These are phyloP conservation scores for Wiebesia pumilae DNA, from an alignment of 1,140 invertebrate genomes.

Conservation along the genomic window DNA sequence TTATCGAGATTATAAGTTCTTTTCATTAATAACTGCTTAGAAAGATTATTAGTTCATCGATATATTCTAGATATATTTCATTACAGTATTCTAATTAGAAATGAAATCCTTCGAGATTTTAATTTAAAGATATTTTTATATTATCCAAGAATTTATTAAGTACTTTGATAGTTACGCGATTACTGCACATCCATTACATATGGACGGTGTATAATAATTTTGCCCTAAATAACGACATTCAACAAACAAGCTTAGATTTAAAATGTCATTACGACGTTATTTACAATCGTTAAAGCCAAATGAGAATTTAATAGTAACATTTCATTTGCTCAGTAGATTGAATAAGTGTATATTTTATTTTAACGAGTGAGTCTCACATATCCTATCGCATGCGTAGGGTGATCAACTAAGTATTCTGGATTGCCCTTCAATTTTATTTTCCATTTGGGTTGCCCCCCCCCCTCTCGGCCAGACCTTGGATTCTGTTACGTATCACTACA, in stretches of 20 bases:
- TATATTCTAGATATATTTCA: too few relatives aligned
- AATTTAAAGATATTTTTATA: too few relatives aligned
- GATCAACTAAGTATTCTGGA: not conserved
- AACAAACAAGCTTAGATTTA: not conserved
- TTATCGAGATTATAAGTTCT: too few relatives aligned
- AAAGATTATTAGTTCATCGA: too few relatives aligned
- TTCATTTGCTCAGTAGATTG: not conserved
- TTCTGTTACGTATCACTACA: not conserved
- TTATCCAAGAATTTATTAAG: not conserved
- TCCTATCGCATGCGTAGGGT: not conserved
- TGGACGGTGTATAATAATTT: not conserved
- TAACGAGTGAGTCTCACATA: not conserved
- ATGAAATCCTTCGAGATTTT: too few relatives aligned
- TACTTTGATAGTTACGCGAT: not conserved
- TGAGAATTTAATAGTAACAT: not conserved
- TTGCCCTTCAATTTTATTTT: conserved; percentile 21
- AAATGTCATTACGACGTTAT: not conserved
- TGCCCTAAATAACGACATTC: not conserved
- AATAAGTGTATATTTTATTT: not conserved
- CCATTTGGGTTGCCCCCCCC: not conserved
- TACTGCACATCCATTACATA: too few relatives aligned
- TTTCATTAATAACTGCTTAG: too few relatives aligned
- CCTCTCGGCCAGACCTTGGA: not conserved
- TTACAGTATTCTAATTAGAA: too few relatives aligned
- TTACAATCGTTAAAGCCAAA: not conserved